Conservation (phyloP, 1,140 invertebrate genomes). For the Drosophila guanche region DNA sequence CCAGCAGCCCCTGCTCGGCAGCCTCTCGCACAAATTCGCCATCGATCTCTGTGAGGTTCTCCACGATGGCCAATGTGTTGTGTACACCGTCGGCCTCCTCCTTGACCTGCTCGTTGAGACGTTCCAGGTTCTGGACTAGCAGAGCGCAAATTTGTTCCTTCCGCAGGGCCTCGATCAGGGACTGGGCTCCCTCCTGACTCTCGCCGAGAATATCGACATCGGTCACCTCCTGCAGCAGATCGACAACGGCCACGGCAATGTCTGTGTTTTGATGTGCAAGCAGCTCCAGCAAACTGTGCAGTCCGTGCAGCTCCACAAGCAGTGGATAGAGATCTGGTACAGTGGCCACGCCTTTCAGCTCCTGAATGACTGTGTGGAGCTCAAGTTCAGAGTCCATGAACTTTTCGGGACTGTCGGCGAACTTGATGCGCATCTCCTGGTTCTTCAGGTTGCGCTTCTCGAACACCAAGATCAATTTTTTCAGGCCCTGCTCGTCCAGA, state of each 20-base stretch:
- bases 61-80: slow-evolving; percentile 95
- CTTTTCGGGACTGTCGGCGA: slow-evolving; percentile 97
- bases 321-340: slow-evolving; percentile 97
- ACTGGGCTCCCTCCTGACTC: slow-evolving; percentile 91
- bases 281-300: slow-evolving; percentile 96
- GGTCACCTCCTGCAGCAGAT: slow-evolving; percentile 95
- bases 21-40: slow-evolving; percentile 93
- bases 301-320: slow-evolving; percentile 93
- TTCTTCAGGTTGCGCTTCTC: slow-evolving; percentile 98
- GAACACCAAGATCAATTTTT: slow-evolving; percentile 95
- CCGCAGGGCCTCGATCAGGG: slow-evolving; percentile 90
- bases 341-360: slow-evolving; percentile 97
- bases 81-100: slow-evolving; percentile 98
- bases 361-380: slow-evolving; percentile 95
- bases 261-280: slow-evolving; percentile 99
- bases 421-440: slow-evolving; percentile 99
- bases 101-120: slow-evolving; percentile 96
- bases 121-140: slow-evolving; percentile 95
- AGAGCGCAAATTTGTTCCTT: slow-evolving; percentile 96
- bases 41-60: slow-evolving; percentile 96
- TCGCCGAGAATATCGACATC: slow-evolving; percentile 98
- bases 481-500: slow-evolving; percentile 94
- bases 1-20: slow-evolving; percentile 94
- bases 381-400: slow-evolving; percentile 99
- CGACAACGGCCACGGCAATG: slow-evolving; percentile 92